Evolutionary conservation across 2,113 vertebrate species (phyloP), one percentile per base, ranked within the genome.

Genomic region (Corythoichthys haematopterus): DNA sequence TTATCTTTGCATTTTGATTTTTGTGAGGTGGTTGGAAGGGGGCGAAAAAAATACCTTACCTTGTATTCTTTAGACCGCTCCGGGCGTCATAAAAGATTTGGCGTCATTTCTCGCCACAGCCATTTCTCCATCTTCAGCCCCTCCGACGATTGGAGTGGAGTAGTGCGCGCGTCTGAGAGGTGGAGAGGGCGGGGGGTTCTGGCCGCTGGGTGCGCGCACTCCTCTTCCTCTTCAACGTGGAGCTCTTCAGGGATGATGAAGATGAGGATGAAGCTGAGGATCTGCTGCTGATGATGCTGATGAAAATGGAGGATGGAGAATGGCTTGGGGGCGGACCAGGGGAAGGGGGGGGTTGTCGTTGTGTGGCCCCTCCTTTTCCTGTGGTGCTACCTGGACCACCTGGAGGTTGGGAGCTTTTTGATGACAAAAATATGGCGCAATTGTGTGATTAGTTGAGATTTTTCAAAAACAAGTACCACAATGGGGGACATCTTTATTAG

Each of bases 81-180:
- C 73, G 67, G 55, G 76, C 82, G 79, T 88, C 88, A 89, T 87
- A 88, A 82, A 86, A 70, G 77, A 77, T 65, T 63, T 77, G 40
- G 59, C 63, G 66, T 64, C 62, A 70, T 78, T 82, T 76, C 73
- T 71, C 71, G 80, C 76, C 81, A 55, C 59, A 84, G 81, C 90
- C 85, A 84, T 87, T 76, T 78, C 80, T 65, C 88, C 91, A 90
- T 91, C 80, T 76, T 88, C 79, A 65, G 20, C 71, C 48, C 11
- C 64, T 48, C 50, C 72, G 55, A 66, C 58, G 70, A 76, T 62
- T 40, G 75, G 76, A 81, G 55, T 36, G 47, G 36, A 37, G 40
- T 5, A 43, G 1, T 5, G n/a, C 47, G 82, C 78, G 67, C 75
- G 76, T 82, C 74, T 52, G 55, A 65, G 63, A 75, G 76, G 66